A percentile compares a stretch with the other conserved stretches of the same genome.
Conservation (phyloP, 2,797 vertebrate species). For the Typhlichthys eigenmanni region DNA sequence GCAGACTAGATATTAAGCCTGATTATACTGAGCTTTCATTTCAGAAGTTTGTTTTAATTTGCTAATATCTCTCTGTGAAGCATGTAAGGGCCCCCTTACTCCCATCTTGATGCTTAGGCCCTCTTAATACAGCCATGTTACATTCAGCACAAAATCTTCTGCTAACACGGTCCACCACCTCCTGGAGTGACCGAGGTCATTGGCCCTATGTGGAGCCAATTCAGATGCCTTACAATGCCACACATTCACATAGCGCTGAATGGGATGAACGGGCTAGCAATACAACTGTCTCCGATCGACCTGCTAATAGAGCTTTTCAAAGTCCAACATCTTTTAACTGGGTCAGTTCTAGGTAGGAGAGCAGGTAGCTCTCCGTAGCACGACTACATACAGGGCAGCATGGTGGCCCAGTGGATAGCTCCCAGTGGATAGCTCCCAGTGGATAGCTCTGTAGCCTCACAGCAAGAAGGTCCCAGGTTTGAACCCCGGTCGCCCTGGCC, state of each 20-base stretch:
- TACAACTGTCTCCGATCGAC: neutral
- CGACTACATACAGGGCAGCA: too few species aligned
- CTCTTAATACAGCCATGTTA: slow-evolving; percentile 38
- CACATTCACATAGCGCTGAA: slow-evolving; percentile 37
- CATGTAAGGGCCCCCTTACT: slow-evolving; percentile 5
- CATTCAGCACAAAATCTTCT: slow-evolving; percentile 29
- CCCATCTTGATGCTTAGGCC: slow-evolving; percentile 11
- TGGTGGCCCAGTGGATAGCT: too few species aligned
- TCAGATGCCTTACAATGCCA: slow-evolving; percentile 8
- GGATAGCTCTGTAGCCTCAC: too few species aligned
- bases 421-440: too few species aligned
- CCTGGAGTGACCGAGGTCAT: slow-evolving; percentile 37
- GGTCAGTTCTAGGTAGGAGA: too few species aligned
- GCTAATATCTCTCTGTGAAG: neutral
- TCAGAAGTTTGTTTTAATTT: neutral
- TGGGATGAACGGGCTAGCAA: slow-evolving; percentile 31
- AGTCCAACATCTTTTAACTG: neutral
- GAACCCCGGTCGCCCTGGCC: too few species aligned
- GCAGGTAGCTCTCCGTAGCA: too few species aligned
- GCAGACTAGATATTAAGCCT: too few species aligned
- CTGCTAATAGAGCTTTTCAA: neutral
- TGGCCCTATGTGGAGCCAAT: slow-evolving; percentile 43
- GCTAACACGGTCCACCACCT: slow-evolving; percentile 17
- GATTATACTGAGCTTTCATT: too few species aligned
- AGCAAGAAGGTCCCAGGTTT: too few species aligned